A percentile compares a stretch with the other conserved stretches of the same genome.
phyloP scores from a whole-genome alignment of 2,113 vertebrate genomes.

The Dolichotis patagonum region DNA sequence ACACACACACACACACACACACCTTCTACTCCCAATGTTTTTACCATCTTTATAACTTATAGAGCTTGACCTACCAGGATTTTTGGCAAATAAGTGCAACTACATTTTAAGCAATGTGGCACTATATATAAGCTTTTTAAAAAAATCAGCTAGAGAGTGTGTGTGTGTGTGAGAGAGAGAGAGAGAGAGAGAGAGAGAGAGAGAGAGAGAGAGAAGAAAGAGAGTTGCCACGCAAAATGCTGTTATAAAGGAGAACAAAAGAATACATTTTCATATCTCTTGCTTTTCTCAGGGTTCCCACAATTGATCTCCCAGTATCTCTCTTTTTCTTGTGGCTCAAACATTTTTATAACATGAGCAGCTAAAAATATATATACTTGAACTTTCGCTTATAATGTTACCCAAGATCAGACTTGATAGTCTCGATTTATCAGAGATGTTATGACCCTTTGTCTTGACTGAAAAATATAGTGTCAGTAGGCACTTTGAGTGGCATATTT shows the following conservation, averaged over 20 bases:
- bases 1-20: neutral
- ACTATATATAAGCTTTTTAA: neutral
- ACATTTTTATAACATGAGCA: neutral
- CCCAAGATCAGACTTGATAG: neutral
- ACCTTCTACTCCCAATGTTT: neutral
- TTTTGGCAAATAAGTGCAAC: neutral
- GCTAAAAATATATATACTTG: neutral
- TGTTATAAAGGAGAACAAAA: neutral
- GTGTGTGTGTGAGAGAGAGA: too few relatives aligned
- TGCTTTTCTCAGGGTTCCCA: neutral
- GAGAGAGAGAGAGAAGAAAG: neutral
- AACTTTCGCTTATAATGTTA: neutral
- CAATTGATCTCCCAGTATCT: neutral
- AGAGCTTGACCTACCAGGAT: neutral
- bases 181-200: too few relatives aligned
- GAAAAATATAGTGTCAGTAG: neutral
- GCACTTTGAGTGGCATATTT: conserved; percentile 4
- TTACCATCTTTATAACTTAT: neutral
- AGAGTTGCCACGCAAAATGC: neutral
- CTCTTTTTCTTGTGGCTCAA: neutral
- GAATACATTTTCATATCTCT: neutral
- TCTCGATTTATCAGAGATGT: neutral
- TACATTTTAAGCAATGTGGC: neutral
- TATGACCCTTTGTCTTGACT: neutral
- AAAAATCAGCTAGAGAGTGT: too few relatives aligned